Conservation (phyloP, 2,888 invertebrate species). For the Syritta pipiens region DNA sequence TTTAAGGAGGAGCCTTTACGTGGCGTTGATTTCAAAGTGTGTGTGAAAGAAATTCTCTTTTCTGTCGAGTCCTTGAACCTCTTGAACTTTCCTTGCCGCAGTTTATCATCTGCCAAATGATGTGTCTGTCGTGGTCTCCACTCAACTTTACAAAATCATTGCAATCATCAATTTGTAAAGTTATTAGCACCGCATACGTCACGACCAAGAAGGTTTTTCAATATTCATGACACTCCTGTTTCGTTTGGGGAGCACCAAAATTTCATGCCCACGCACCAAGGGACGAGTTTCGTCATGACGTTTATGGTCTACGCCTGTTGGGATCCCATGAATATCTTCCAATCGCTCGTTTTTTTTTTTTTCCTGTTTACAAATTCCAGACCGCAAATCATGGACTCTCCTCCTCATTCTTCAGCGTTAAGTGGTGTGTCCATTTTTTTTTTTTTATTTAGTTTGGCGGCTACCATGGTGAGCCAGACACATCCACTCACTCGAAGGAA, state of each 20-base stretch:
- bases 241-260: too few relatives aligned
- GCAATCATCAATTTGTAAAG: slow-evolving; percentile 12
- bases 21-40: too few relatives aligned
- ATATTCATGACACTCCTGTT: slow-evolving; percentile 23
- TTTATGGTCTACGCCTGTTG: not conserved
- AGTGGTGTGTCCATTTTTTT: too few relatives aligned
- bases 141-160: not conserved
- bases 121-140: not conserved
- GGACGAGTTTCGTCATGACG: too few relatives aligned
- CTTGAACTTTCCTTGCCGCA: too few relatives aligned
- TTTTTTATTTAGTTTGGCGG: slow-evolving; percentile 29
- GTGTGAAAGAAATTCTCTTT: too few relatives aligned
- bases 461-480: slow-evolving; percentile 13
- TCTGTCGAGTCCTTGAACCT: too few relatives aligned
- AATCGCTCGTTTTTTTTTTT: not conserved
- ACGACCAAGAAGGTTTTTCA: not conserved
- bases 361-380: not conserved
- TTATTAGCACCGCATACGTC: not conserved
- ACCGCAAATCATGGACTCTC: slow-evolving; percentile 15
- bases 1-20: too few relatives aligned
- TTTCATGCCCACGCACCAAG: too few relatives aligned
- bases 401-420: too few relatives aligned
- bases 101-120: too few relatives aligned
- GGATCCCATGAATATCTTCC: slow-evolving; percentile 32
- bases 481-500: slow-evolving; percentile 1